Evolutionary conservation across 2,113 vertebrate genomes (phyloP), one percentile per base, ranked within the genome.

Genomic region (Strix uralensis): DNA sequence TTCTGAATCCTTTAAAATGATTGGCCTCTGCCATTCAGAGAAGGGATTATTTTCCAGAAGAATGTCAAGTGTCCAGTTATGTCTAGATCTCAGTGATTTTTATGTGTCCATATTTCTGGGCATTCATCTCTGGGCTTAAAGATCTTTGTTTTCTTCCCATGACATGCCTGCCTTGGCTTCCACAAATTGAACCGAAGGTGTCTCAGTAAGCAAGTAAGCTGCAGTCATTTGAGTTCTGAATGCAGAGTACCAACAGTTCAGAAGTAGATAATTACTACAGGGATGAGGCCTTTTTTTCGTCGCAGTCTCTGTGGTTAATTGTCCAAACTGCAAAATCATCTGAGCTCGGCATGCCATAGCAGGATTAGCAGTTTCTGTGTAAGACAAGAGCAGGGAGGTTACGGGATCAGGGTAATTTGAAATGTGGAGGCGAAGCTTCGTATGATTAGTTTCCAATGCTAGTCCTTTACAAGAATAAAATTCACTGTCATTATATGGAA

Each of bases 401-500:
- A 25, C 0, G 1, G 25, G 26, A 9, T 49, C 57, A 54, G 30
- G 21, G 23, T 42, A 36, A 36, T 58, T 29, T 70, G 67, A 38
- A 65, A 36, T 49, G 38, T 8, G 11, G 51, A 75, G 22, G 46
- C 51, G 44, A n/a, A 42, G 58, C 29, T 77, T 47, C 4, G 3
- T 55, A 14, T 44, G 46, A 15, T 77, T 54, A 29, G 42, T 46
- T 49, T 79, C 26, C 46, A 36, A 0, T 63, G 10, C 52, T 69
- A 91, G 32, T 67, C 51, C 23, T 81, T 42, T 38, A 71, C 20
- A 49, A 54, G 51, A 75, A 55, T n/a, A 66, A 61, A 57, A 36
- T 69, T 57, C 12, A 27, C 49, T 55, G 34, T 55, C 0, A 0
- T 40, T 67, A 30, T 13, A 14, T 57, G 54, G 12, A 57, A 18